A percentile compares a stretch with the other conserved stretches of the same genome.
These are phyloP conservation scores for Xestia rhomboidea DNA, from an alignment of 2,888 invertebrate genomes.

Conservation along the genomic window DNA sequence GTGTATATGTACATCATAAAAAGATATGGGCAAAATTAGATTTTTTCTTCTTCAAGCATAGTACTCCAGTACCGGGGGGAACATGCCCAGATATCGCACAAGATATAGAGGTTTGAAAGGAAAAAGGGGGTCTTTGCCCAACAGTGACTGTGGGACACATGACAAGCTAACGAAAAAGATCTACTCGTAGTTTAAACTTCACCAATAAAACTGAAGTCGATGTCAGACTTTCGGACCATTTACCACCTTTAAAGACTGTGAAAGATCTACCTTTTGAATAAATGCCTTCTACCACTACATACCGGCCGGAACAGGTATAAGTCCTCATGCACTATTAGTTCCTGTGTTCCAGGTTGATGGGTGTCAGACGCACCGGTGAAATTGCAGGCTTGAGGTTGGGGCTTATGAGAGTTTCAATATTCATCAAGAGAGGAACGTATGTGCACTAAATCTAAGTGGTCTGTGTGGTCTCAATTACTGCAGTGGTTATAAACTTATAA, in stretches of 20 bases:
- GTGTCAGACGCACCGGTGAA: not conserved
- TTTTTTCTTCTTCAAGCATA: slow-evolving; percentile 1
- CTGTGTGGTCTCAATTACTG: not conserved
- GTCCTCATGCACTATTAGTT: not conserved
- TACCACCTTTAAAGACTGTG: not conserved
- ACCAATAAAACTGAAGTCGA: not conserved
- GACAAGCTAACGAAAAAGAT: not conserved
- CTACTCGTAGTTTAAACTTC: not conserved
- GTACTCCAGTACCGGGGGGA: not conserved
- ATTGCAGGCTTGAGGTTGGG: not conserved
- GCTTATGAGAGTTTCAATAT: not conserved
- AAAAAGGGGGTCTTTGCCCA: too few relatives aligned
- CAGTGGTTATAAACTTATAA: not conserved
- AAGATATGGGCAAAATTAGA: too few relatives aligned
- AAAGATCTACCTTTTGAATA: not conserved
- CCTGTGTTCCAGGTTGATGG: not conserved
- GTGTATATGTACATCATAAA: too few relatives aligned
- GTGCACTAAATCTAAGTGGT: not conserved
- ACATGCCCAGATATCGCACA: too few relatives aligned
- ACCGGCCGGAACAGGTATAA: not conserved
- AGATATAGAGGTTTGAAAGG: too few relatives aligned
- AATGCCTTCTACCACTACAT: not conserved
- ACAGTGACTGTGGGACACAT: not conserved
- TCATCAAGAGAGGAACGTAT: not conserved
- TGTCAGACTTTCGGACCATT: not conserved